These are phyloP conservation scores for Pachyrhynchus sulphureomaculatus DNA, from an alignment of 1,140 invertebrate species.

Conservation along the genomic window DNA sequence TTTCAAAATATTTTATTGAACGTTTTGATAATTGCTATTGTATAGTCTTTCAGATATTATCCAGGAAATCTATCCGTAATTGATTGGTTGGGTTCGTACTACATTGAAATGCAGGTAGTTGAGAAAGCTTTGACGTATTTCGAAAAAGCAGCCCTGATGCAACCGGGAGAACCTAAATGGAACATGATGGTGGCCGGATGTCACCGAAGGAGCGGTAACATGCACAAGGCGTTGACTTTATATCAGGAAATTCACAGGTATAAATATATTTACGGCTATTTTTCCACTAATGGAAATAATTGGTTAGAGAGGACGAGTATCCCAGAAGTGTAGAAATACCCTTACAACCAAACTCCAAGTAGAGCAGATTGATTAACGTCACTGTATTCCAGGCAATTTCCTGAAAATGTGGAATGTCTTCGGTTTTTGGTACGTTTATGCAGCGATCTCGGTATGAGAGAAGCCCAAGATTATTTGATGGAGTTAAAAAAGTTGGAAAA, in stretches of 20 bases:
- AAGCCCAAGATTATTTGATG: constrained; percentile 73
- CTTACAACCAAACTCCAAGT: too few species aligned
- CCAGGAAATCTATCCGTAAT: constrained; percentile 88
- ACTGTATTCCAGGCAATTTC: constrained; percentile 67
- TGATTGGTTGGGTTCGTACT: constrained; percentile 90
- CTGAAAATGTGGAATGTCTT: constrained; percentile 84
- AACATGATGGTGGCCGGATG: constrained; percentile 83
- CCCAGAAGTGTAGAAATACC: too few species aligned
- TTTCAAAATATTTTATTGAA: too few species aligned
- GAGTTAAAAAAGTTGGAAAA: constrained; percentile 84
- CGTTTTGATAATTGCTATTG: too few species aligned
- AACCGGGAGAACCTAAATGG: constrained; percentile 84
- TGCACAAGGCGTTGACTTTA: constrained; percentile 77
- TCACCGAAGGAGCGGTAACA: constrained; percentile 76
- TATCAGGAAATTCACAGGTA: constrained; percentile 76
- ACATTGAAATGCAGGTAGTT: constrained; percentile 82
- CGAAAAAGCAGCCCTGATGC: constrained; percentile 82
- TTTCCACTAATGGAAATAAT: too few species aligned
- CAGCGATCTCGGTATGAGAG: constrained; percentile 79
- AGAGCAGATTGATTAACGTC: too few species aligned
- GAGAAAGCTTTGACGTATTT: constrained; percentile 90
- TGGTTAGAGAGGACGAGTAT: too few species aligned
- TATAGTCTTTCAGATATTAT: constrained; percentile 82
- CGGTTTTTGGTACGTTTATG: constrained; percentile 81
- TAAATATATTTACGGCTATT: too few species aligned